phyloP scores from a whole-genome alignment of 2,113 vertebrate genomes.

The Ginglymostoma cirratum region DNA sequence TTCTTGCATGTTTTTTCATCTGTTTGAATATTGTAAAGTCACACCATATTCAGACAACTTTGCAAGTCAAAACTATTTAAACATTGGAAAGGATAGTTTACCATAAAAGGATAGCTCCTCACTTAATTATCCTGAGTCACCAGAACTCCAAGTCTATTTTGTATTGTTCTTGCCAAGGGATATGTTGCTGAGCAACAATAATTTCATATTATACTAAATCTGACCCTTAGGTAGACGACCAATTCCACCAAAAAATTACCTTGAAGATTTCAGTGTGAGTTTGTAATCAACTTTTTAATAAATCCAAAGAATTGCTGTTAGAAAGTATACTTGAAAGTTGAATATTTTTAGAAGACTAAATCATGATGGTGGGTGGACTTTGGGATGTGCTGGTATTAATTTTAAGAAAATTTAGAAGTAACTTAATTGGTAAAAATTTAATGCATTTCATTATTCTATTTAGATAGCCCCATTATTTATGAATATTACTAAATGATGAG shows the following conservation, averaged over 20 bases:
- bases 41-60: not conserved
- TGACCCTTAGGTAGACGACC: not conserved
- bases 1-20: not conserved
- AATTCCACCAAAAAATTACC: not conserved
- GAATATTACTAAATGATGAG: not conserved
- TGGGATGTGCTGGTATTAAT: not conserved
- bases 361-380: not conserved
- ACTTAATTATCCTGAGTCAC: not conserved
- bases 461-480: not conserved
- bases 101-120: not conserved
- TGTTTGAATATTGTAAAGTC: not conserved
- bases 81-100: not conserved
- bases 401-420: not conserved
- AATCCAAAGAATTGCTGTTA: not conserved
- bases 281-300: not conserved
- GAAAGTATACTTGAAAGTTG: not conserved
- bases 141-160: not conserved
- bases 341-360: not conserved
- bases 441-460: not conserved
- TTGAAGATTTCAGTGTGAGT: not conserved
- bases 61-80: not conserved
- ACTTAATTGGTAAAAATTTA: not conserved
- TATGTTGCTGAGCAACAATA: not conserved
- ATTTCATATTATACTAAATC: not conserved
- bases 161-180: not conserved